phyloP scores from a whole-genome alignment of 2,888 invertebrate genomes.

The Aromia moschata region DNA sequence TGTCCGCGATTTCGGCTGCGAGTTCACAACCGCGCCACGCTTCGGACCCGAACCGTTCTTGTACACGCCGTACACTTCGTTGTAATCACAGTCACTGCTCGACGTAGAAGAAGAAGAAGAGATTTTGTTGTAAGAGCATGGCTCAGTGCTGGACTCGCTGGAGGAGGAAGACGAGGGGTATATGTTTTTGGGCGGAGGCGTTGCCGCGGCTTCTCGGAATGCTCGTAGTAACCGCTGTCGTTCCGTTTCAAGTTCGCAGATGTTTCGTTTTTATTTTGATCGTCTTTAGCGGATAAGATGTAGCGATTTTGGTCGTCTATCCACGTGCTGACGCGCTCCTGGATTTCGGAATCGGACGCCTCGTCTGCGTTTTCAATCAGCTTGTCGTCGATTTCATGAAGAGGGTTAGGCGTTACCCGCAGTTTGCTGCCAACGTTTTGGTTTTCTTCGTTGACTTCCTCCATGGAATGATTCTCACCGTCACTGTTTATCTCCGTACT shows the following conservation, averaged over 20 bases:
- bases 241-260: slow-evolving; percentile 48
- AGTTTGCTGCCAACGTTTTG: slow-evolving; percentile 12
- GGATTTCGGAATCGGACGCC: slow-evolving; percentile 33
- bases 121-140: slow-evolving; percentile 29
- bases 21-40: slow-evolving; percentile 27
- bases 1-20: slow-evolving; percentile 28
- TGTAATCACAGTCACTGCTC: slow-evolving; percentile 38
- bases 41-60: slow-evolving; percentile 50
- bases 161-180: slow-evolving; percentile 49
- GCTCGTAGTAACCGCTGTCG: slow-evolving; percentile 59
- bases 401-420: slow-evolving; percentile 38
- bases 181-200: slow-evolving; percentile 58
- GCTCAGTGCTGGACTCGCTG: slow-evolving; percentile 26
- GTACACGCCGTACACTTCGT: slow-evolving; percentile 51
- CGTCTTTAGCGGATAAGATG: slow-evolving; percentile 38
- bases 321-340: slow-evolving; percentile 57
- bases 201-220: slow-evolving; percentile 57
- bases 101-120: slow-evolving; percentile 21
- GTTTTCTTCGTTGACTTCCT: slow-evolving; percentile 30
- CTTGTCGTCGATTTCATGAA: slow-evolving; percentile 34
- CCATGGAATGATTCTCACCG: slow-evolving; percentile 25
- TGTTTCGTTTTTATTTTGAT: slow-evolving; percentile 23
- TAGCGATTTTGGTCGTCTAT: slow-evolving; percentile 59
- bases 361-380: slow-evolving; percentile 38
- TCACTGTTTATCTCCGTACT: slow-evolving; percentile 49